Evolutionary conservation across 2,888 invertebrate genomes (phyloP), one percentile per base, ranked within the genome.

Genomic region (Perizoma flavofasciatum): DNA sequence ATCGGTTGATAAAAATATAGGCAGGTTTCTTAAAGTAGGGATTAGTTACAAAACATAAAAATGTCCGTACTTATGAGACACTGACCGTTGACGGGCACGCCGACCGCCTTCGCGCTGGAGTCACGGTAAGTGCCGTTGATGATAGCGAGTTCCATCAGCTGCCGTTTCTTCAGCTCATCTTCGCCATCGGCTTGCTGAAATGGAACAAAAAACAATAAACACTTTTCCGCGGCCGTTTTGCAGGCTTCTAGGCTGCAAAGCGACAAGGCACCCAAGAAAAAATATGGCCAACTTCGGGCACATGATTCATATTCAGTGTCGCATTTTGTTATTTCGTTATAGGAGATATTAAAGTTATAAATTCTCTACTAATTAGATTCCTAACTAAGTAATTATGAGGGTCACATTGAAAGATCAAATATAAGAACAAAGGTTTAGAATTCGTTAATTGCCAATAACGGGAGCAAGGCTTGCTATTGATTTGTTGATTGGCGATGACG

Each of bases 81-180:
- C 90, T 92, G 89, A 96, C 97, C 97, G 95, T 96, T 95, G 91
- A 91, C 92, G 74, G 95, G 95, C 81, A 96, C 95, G 35, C 61
- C 61, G 73, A 96, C 95, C 75, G 96, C 96, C 92, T 97, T 98
- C 74, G 96, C 94, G 85, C 97, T 97, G 63, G 98, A 98, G 90
- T 99, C 98, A 86, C 99, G 95, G 94, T 99, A 99, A 57, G 99
- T 99, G 86, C 99, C 99, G 88, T 99, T 99, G 86, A 99, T 99
- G 82, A 99, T 99, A 81, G 99, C 99, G 86, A 99, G 94, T 92
- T 99, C 99, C 99, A 99, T 99, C 79, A 99, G 94, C 93, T 99
- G 99, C 85, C 99, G 96, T 92, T 99, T 99, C 95, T 99, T 99
- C 83, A 99, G 93, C 89, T 99, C 99, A 92, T 99, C 99, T 94